Percentiles rank a stretch among this genome's conserved stretches.
Evolutionary conservation across 2,113 vertebrate species (phyloP).

Genomic region (Puntigrus tetrazona): DNA sequence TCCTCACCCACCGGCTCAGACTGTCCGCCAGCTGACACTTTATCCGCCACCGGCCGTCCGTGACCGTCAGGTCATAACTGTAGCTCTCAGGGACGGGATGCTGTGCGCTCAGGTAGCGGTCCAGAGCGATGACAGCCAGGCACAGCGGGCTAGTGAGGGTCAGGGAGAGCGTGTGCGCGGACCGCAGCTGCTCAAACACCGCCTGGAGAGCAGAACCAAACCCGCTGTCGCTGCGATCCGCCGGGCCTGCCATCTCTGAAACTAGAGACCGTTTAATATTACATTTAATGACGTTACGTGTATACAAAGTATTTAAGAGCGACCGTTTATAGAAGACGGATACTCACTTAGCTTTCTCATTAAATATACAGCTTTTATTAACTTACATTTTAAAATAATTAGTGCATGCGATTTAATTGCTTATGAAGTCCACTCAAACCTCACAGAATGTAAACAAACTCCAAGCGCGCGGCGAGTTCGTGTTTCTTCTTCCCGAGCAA

Average conservation of each 20-base stretch:
- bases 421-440: background rate
- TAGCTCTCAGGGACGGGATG: conserved; percentile 29
- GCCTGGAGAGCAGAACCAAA: conserved; percentile 15
- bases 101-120: conserved; percentile 69
- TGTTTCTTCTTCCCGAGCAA: conserved; percentile 36
- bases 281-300: background rate
- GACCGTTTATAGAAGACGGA: background rate
- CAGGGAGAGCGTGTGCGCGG: conserved; percentile 48
- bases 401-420: background rate
- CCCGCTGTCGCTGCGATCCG: background rate
- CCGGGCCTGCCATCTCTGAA: conserved; percentile 6
- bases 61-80: conserved; percentile 79
- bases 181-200: conserved; percentile 45
- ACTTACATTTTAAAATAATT: background rate
- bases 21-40: conserved; percentile 75
- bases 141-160: conserved; percentile 52
- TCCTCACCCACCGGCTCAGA: conserved; percentile 74
- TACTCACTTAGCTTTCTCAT: background rate
- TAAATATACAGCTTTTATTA: background rate
- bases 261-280: background rate
- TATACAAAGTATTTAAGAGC: background rate
- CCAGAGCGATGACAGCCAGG: conserved; percentile 71
- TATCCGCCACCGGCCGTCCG: conserved; percentile 72
- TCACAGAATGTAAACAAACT: conserved; percentile 19
- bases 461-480: conserved; percentile 28